Conservation (phyloP, 1,140 invertebrate genomes). For the Drosophila auraria region DNA sequence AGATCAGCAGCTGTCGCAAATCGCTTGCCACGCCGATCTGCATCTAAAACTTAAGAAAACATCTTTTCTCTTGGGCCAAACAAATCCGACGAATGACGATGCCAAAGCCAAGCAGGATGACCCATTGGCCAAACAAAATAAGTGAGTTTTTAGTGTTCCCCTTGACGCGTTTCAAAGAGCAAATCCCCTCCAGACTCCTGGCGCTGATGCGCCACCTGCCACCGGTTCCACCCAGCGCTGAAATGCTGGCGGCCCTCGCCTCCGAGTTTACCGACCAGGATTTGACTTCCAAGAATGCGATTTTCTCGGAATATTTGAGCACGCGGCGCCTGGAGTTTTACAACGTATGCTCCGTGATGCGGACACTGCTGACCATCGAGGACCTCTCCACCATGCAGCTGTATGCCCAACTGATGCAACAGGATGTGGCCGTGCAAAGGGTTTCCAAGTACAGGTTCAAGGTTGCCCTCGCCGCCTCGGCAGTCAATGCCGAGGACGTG, state of each 20-base stretch:
- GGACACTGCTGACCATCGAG: constrained; percentile 53
- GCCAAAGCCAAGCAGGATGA: too few species aligned
- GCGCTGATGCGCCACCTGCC: constrained; percentile 29
- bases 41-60: neutral
- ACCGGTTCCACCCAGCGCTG: constrained; percentile 46
- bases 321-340: constrained; percentile 32
- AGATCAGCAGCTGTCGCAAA: constrained; percentile 27
- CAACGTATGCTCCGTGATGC: constrained; percentile 56
- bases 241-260: constrained; percentile 37
- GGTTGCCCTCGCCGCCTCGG: neutral
- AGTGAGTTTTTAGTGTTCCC: constrained; percentile 8
- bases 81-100: neutral
- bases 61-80: neutral
- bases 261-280: constrained; percentile 38
- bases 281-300: constrained; percentile 3
- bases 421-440: constrained; percentile 23
- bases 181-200: constrained; percentile 34
- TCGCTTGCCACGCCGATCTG: neutral
- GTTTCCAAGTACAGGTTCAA: constrained; percentile 6
- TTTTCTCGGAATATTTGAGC: constrained; percentile 44
- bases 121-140: neutral
- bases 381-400: constrained; percentile 56
- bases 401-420: constrained; percentile 48
- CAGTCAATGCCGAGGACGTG: constrained; percentile 51
- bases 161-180: neutral